These are phyloP conservation scores for Homarus americanus DNA, from an alignment of 1,140 invertebrate species.

Conservation along the genomic window DNA sequence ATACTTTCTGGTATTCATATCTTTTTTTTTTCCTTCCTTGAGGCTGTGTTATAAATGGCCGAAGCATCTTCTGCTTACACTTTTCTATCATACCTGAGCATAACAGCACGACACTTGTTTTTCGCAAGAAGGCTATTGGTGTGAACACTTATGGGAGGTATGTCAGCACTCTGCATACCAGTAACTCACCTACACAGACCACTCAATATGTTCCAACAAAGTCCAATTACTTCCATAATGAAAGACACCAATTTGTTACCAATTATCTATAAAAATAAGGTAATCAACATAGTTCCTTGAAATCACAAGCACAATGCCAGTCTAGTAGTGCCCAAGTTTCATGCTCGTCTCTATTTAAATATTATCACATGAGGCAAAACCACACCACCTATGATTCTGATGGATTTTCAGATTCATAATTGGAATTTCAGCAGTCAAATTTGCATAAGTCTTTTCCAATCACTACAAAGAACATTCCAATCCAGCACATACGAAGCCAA, in stretches of 20 bases:
- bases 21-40: slow-evolving; percentile 21
- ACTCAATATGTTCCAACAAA: slow-evolving; percentile 47
- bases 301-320: slow-evolving; percentile 68
- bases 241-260: slow-evolving; percentile 71
- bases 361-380: slow-evolving; percentile 71
- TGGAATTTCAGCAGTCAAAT: slow-evolving; percentile 52
- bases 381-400: slow-evolving; percentile 59
- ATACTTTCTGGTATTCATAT: slow-evolving; percentile 43
- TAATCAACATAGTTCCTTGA: slow-evolving; percentile 64
- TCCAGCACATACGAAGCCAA: background rate
- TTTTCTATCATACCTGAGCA: slow-evolving; percentile 63
- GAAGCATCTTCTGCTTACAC: slow-evolving; percentile 13
- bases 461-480: slow-evolving; percentile 16
- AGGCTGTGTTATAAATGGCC: slow-evolving; percentile 31
- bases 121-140: slow-evolving; percentile 43
- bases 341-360: slow-evolving; percentile 47
- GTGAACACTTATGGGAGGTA: slow-evolving; percentile 62
- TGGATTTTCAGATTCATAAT: slow-evolving; percentile 48
- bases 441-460: slow-evolving; percentile 34
- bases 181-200: slow-evolving; percentile 36
- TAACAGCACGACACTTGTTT: slow-evolving; percentile 65
- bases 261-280: slow-evolving; percentile 72
- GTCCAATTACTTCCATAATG: slow-evolving; percentile 67
- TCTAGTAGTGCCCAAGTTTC: slow-evolving; percentile 51
- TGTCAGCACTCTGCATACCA: slow-evolving; percentile 20